Evolutionary conservation across 2,113 vertebrate genomes (phyloP).

Genomic region (Oncorhynchus kisutch): DNA sequence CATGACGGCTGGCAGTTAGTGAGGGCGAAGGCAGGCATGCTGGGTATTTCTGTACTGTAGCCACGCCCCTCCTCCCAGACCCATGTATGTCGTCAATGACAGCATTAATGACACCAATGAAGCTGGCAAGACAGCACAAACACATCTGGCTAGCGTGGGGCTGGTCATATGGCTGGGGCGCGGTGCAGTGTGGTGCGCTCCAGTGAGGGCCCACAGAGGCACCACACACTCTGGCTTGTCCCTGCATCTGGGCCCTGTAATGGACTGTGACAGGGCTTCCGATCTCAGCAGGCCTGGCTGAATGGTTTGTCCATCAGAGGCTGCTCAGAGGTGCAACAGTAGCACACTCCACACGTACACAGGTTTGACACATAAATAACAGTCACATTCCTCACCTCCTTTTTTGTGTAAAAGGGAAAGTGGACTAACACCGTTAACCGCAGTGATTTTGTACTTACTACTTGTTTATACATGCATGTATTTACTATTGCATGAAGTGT

Average conservation of each 20-base stretch:
- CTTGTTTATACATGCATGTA: neutral
- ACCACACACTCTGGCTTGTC: constrained; percentile 50
- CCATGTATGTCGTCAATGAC: neutral
- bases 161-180: constrained; percentile 20
- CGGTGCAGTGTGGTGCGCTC: neutral
- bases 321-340: constrained; percentile 42
- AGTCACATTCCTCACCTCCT: constrained; percentile 28
- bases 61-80: neutral
- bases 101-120: neutral
- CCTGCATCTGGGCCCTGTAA: constrained; percentile 53
- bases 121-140: neutral
- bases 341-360: constrained; percentile 35
- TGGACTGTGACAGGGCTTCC: constrained; percentile 68
- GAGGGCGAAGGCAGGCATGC: constrained; percentile 23
- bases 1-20: constrained; percentile 49
- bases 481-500: constrained; percentile 4
- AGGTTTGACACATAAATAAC: constrained; percentile 59
- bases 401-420: neutral
- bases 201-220: constrained; percentile 22
- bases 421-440: neutral
- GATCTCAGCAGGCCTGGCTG: constrained; percentile 47
- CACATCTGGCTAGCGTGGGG: neutral
- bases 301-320: constrained; percentile 72
- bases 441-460: neutral
- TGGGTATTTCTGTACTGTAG: constrained; percentile 22